These are phyloP conservation scores for Cheilinus undulatus DNA, from an alignment of 2,113 vertebrate species.

Conservation along the genomic window DNA sequence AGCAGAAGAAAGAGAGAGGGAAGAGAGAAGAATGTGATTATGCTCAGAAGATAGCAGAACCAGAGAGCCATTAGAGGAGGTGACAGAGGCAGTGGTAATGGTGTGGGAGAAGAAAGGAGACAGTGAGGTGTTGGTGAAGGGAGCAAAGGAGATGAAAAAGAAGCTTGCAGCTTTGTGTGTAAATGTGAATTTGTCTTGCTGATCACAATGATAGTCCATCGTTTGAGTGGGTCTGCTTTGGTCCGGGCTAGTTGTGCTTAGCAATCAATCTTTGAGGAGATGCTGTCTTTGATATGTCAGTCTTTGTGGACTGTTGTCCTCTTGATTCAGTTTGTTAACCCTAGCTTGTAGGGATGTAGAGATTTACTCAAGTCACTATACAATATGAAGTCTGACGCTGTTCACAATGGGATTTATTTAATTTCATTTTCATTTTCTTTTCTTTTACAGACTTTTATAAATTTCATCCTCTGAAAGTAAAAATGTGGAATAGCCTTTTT, in stretches of 20 bases:
- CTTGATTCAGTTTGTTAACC: too few relatives aligned
- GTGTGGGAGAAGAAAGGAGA: constrained; percentile 39
- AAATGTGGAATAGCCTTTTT: too few relatives aligned
- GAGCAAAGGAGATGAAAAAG: background rate
- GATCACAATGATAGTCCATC: background rate
- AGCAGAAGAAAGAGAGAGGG: constrained; percentile 21
- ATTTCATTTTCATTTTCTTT: too few relatives aligned
- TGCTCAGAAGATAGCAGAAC: constrained; percentile 24
- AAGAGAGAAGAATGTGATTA: constrained; percentile 7
- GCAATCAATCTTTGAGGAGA: background rate
- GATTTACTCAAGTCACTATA: too few relatives aligned
- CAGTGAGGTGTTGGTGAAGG: constrained; percentile 6
- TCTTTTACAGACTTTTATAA: too few relatives aligned
- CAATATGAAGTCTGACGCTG: too few relatives aligned
- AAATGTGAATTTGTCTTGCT: constrained; percentile 3
- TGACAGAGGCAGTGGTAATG: constrained; percentile 36
- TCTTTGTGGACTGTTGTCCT: background rate
- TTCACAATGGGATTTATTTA: too few relatives aligned
- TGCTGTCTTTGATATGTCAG: too few relatives aligned
- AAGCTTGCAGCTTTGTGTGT: constrained; percentile 4
- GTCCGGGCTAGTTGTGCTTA: background rate
- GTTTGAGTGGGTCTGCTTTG: background rate
- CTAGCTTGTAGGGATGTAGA: too few relatives aligned
- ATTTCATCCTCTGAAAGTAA: too few relatives aligned
- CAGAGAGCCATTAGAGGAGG: constrained; percentile 36